Evolutionary conservation across 2,797 vertebrate species (phyloP), one percentile per base, ranked within the genome.

Genomic region (Tiaroga cobitis): DNA sequence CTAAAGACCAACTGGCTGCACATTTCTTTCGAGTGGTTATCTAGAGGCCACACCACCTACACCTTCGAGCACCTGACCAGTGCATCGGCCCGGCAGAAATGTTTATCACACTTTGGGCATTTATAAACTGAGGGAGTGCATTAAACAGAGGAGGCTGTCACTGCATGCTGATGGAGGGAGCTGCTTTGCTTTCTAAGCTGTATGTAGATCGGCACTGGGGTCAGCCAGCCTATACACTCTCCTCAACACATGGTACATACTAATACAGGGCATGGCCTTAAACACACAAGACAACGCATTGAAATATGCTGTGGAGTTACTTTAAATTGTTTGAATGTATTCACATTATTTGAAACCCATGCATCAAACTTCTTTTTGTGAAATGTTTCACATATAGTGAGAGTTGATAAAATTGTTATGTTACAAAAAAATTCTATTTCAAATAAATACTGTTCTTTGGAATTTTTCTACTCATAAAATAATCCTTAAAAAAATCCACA

Each of bases 121-220:
- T 95, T 94, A 95, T 95, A 94, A 94, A 95, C 91, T 94, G 93
- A 86, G 92, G 93, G 92, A 95, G 94, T 95, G 94, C 92, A 95
- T 95, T 94, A 95, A 94, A 93, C 89, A 81, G 90, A 90, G 91
- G 89, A 90, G 92, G 92, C 78, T 95, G 94, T 94, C 93, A 94
- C 87, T 87, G 93, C 91, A 93, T 93, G 91, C 94, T 95, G 94
- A 95, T 95, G 92, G 93, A 94, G 91, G 87, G 91, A 91, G 93
- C 91, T 87, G 91, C 92, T 90, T 92, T 82, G 87, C 89, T 87
- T 91, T 92, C 88, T 90, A 91, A 68, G 89, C 92, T 90, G 90
- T 92, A 94, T 95, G 94, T 91, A 94, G 91, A 95, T 94, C 86
- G 93, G 92, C 75, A 68, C 24, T 77, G 87, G 91, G 93, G 93